Conservation (phyloP, 2,888 invertebrate genomes). For the Melinaea marsaeus region DNA sequence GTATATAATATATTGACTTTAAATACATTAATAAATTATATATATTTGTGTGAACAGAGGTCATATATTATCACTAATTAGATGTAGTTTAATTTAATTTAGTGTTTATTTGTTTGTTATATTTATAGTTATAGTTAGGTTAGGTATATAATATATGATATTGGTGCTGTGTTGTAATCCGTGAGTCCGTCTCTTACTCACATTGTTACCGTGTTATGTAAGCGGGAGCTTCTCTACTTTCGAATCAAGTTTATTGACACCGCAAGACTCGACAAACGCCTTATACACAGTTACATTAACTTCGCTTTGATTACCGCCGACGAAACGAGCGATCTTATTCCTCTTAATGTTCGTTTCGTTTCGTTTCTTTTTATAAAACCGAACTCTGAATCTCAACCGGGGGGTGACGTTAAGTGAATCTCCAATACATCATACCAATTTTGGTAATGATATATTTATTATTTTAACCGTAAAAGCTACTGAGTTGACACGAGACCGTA, state of each 20-base stretch:
- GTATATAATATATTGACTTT: constrained; percentile 17
- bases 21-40: constrained; percentile 11
- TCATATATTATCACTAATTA: not conserved
- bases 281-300: constrained; percentile 73
- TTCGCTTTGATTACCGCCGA: constrained; percentile 59
- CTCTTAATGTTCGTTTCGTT: constrained; percentile 37
- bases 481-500: constrained; percentile 29
- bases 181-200: constrained; percentile 52
- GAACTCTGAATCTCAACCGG: constrained; percentile 39
- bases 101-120: too few relatives aligned
- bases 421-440: constrained; percentile 34
- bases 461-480: constrained; percentile 34
- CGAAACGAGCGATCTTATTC: constrained; percentile 50
- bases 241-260: constrained; percentile 79
- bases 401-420: constrained; percentile 38
- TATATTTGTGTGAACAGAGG: not conserved
- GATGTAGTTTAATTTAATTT: too few relatives aligned
- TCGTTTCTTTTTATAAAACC: constrained; percentile 36
- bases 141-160: too few relatives aligned
- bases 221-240: constrained; percentile 76
- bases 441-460: constrained; percentile 35
- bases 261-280: constrained; percentile 74
- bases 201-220: constrained; percentile 76
- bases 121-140: too few relatives aligned
- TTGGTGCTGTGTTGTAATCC: constrained; percentile 33